These are phyloP conservation scores for Cavia porcellus DNA, from an alignment of 2,113 vertebrate species.

Conservation along the genomic window DNA sequence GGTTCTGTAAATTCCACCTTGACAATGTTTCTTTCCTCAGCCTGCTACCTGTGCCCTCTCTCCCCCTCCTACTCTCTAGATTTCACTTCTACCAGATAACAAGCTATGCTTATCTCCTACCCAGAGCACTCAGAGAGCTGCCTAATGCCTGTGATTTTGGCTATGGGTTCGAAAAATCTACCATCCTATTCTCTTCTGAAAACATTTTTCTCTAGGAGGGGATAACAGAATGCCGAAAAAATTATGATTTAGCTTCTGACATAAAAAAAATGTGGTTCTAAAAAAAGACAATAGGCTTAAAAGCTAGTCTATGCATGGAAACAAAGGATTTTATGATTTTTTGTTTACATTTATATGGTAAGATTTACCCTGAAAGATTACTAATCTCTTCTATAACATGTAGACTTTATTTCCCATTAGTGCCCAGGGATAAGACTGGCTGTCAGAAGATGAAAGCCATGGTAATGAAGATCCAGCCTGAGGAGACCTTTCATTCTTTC, in stretches of 20 bases:
- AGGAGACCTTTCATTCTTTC: neutral
- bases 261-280: neutral
- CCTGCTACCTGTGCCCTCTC: neutral
- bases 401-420: neutral
- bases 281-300: neutral
- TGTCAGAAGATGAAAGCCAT: neutral
- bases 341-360: neutral
- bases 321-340: conserved; percentile 54
- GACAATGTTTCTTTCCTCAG: neutral
- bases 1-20: neutral
- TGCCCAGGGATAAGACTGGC: neutral
- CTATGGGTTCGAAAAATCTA: neutral
- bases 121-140: neutral
- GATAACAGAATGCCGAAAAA: conserved; percentile 40
- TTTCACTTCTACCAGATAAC: neutral
- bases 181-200: neutral
- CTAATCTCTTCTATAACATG: neutral
- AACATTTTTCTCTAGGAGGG: neutral
- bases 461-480: neutral
- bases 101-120: neutral
- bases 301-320: neutral
- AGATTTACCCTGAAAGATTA: neutral
- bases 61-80: neutral
- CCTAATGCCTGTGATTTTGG: neutral
- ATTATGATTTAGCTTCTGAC: neutral